Conservation (phyloP, 2,113 vertebrate genomes). For the Vulpes vulpes region DNA sequence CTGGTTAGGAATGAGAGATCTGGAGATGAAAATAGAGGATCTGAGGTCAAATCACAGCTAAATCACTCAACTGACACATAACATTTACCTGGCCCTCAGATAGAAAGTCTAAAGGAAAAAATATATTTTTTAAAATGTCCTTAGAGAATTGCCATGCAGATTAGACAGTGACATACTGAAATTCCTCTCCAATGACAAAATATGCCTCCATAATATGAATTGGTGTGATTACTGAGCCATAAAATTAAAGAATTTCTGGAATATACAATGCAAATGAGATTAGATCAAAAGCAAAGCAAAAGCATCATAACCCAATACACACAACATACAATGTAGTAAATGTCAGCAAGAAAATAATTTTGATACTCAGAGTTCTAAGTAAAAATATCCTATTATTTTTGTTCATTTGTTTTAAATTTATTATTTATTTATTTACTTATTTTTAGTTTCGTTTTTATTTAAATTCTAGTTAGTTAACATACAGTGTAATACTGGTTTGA, state of each 20-base stretch:
- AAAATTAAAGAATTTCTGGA: constrained; percentile 18
- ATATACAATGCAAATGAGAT: neutral
- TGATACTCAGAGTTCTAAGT: neutral
- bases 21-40: neutral
- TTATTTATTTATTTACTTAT: too few species aligned
- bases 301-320: neutral
- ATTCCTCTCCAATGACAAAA: neutral
- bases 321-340: neutral
- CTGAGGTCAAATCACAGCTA: neutral
- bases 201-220: neutral
- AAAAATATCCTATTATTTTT: neutral
- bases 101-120: neutral
- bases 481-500: neutral
- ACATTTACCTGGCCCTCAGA: neutral
- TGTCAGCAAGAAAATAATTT: neutral
- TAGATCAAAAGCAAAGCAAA: neutral
- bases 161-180: neutral
- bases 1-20: neutral
- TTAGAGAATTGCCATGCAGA: neutral
- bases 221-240: neutral
- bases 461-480: neutral
- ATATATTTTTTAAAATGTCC: neutral
- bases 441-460: neutral
- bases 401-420: neutral
- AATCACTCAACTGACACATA: neutral